Base-by-base conservation (phyloP, 30 jellyfish, hydroid and myxozoan species). In the Morbakka virulenta region DNA sequence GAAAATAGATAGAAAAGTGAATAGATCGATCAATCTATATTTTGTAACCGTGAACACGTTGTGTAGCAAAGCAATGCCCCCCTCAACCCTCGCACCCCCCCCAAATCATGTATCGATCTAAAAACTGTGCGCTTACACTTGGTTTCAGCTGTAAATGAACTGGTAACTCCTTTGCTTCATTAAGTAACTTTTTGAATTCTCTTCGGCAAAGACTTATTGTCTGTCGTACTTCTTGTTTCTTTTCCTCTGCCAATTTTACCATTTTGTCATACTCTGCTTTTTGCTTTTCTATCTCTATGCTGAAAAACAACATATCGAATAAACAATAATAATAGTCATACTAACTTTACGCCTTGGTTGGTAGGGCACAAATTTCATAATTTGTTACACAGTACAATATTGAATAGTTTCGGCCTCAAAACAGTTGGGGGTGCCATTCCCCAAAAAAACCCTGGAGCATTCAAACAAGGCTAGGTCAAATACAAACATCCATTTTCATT, bases 221-320 rank as follows among this genome's bases (percentile, higher is more conserved):
- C 75, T 75, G 95, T 35, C 94, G 33, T 22, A 87, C 83, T 50
- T 25, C 32, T 28, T 72, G 93, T 57, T 92, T 92, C 83, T 92
- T 92, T 69, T 81, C 96, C 32, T 92, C 95, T 22, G 98, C 98
- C 24, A 79, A 67, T 26, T 78, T 72, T 80, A 92, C 85, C 96
- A 85, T 76, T 48, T 82, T 87, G 73, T 92, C 98, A 64, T 92
- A 87, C 49, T 92, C 98, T 28, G 98, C 96, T 51, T 92, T 92
- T 64, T 92, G 98, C 57, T 92, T 92, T 63, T 92, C 98, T 24
- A 86, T 20, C 65, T 92, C 98, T 64, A 92, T 92, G 80, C 98
- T 92, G 35, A 29, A 57, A 35, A 47, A 34, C 28, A 51, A 49
- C 4, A n/a, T n/a, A n/a, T n/a, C n/a, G n/a, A 12, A 47, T 47